Evolutionary conservation across 2,888 invertebrate species (phyloP).

Genomic region (Noctua pronuba): DNA sequence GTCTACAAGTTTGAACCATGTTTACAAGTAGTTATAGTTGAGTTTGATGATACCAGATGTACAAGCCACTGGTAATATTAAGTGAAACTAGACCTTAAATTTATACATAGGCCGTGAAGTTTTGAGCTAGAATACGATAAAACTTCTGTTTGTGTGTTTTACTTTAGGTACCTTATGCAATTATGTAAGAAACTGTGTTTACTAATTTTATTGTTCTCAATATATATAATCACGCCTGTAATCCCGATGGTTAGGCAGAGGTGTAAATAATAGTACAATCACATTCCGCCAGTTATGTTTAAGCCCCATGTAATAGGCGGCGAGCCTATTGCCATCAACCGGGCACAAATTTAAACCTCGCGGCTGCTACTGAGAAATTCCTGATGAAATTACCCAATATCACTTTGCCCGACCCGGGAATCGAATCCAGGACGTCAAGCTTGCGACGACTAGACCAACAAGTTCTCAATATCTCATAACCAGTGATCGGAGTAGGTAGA

Average conservation of each 20-base stretch:
- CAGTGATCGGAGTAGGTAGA: no score
- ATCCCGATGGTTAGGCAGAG: no score
- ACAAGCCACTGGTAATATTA: neutral
- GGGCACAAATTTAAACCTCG: no score
- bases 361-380: no score
- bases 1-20: neutral
- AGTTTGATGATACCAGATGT: neutral
- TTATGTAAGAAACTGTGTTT: neutral
- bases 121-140: neutral
- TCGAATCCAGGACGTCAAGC: no score
- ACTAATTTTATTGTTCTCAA: neutral
- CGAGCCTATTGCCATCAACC: no score
- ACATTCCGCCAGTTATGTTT: no score
- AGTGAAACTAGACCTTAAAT: neutral
- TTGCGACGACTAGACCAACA: no score
- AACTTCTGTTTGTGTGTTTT: neutral
- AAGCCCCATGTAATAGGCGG: no score
- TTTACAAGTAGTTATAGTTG: conserved; percentile 3
- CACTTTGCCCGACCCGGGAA: no score
- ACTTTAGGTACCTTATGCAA: neutral
- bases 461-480: neutral
- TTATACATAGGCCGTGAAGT: neutral
- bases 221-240: neutral
- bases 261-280: no score
- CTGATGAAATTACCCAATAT: no score